These are phyloP conservation scores for Gasteruption jaculator DNA, from an alignment of 2,888 invertebrate species.

Conservation along the genomic window DNA sequence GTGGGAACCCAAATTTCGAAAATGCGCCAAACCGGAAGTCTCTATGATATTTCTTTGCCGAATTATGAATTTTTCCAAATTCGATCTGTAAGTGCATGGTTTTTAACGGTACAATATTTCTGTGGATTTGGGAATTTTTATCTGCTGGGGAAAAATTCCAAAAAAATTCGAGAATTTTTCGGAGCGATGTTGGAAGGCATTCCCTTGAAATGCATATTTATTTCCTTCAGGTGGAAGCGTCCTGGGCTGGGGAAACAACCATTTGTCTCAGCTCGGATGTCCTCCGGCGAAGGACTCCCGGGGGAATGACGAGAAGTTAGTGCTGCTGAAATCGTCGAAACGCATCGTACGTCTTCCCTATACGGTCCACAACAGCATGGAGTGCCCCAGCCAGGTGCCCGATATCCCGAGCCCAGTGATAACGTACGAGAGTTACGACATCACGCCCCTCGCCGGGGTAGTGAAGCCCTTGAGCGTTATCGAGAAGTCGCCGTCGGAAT, in stretches of 20 bases:
- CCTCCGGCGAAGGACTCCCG: conserved; percentile 58
- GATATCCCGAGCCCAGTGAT: conserved; percentile 48
- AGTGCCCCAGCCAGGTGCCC: conserved; percentile 49
- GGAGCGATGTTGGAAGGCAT: too few species aligned
- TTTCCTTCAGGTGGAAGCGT: conserved; percentile 56
- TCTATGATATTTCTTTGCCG: too few species aligned
- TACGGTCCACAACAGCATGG: conserved; percentile 42
- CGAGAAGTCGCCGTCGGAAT: conserved; percentile 42
- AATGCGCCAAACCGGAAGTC: too few species aligned
- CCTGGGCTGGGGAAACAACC: conserved; percentile 73
- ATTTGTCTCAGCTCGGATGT: conserved; percentile 60
- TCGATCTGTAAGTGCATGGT: too few species aligned
- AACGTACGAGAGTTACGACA: conserved; percentile 46
- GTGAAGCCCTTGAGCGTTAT: conserved; percentile 40
- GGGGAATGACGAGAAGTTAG: conserved; percentile 56
- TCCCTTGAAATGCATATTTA: too few species aligned
- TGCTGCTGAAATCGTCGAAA: conserved; percentile 68
- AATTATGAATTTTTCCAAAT: too few species aligned
- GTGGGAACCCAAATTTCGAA: too few species aligned
- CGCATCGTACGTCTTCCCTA: conserved; percentile 67
- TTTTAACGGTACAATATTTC: too few species aligned
- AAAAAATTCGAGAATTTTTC: too few species aligned
- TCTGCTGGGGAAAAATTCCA: too few species aligned
- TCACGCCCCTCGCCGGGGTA: conserved; percentile 39
- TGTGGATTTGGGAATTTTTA: too few species aligned